Percentiles rank a stretch among this genome's conserved stretches.
Evolutionary conservation across 2,113 vertebrate genomes (phyloP).

Genomic region (Calyptommatus sinebrachiatus): DNA sequence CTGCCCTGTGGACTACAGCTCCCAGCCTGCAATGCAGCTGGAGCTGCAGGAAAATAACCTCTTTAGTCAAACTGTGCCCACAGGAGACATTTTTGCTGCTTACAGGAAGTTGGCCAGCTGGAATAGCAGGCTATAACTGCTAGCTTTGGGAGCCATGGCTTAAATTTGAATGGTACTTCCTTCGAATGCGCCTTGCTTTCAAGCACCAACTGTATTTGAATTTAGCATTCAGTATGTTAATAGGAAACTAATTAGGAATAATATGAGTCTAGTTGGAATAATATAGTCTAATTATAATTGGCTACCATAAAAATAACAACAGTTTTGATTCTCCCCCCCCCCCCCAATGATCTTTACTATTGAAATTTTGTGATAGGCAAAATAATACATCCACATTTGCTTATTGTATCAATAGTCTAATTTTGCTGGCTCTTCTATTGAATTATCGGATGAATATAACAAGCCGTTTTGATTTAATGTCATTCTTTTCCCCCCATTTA

Average conservation of each 20-base stretch:
- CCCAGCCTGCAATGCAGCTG: too few relatives aligned
- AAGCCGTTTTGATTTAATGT: constrained; percentile 50
- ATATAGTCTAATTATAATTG: background rate
- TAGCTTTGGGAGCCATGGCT: background rate
- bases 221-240: background rate
- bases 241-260: constrained; percentile 3
- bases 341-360: constrained; percentile 25
- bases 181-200: rapidly evolving
- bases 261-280: constrained; percentile 10
- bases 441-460: constrained; percentile 26
- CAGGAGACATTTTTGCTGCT: too few relatives aligned
- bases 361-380: constrained; percentile 42
- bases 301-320: constrained; percentile 1
- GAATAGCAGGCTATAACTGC: too few relatives aligned
- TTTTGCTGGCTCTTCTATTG: constrained; percentile 46
- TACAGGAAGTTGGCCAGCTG: too few relatives aligned
- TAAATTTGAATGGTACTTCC: background rate
- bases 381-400: constrained; percentile 35
- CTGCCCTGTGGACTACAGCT: too few relatives aligned
- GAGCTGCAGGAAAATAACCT: too few relatives aligned
- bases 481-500: constrained; percentile 19
- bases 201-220: background rate
- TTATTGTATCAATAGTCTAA: constrained; percentile 51
- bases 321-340: background rate
- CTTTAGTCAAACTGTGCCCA: too few relatives aligned